A percentile compares a stretch with the other conserved stretches of the same genome.
Evolutionary conservation across 2,888 invertebrate genomes (phyloP).

Genomic region (Trichopoda pennipes): DNA sequence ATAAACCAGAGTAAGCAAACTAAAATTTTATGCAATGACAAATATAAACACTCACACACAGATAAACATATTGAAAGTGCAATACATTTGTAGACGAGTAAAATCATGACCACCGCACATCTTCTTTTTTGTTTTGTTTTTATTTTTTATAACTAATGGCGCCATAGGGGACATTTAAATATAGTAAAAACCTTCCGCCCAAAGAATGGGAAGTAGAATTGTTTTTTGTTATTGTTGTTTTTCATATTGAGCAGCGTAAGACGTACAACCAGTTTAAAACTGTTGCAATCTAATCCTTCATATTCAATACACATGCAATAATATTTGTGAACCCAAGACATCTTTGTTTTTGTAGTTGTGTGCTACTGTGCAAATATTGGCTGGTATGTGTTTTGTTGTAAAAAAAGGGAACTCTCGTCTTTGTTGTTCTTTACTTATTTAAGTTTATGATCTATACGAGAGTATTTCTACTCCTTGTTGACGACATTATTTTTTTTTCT

Average conservation of each 20-base stretch:
- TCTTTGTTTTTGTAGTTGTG: not conserved
- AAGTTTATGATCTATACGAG: conserved; percentile 46
- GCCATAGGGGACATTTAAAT: conserved; percentile 53
- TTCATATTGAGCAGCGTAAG: conserved; percentile 11
- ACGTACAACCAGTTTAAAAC: conserved; percentile 18
- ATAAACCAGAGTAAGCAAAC: conserved; percentile 57
- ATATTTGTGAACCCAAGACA: not conserved
- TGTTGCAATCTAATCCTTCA: conserved; percentile 40
- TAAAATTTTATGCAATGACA: conserved; percentile 31
- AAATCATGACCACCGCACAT: conserved; percentile 53
- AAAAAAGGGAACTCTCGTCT: conserved; percentile 30
- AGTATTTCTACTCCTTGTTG: conserved; percentile 10
- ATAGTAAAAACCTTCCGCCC: not conserved
- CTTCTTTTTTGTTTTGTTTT: conserved; percentile 17
- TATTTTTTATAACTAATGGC: conserved; percentile 61
- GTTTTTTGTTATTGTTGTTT: conserved; percentile 5
- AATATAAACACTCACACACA: not conserved
- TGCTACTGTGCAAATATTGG: not conserved
- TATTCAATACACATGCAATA: conserved; percentile 18
- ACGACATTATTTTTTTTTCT: conserved; percentile 13
- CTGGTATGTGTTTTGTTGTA: conserved; percentile 12
- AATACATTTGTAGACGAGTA: conserved; percentile 46
- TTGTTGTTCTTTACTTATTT: conserved; percentile 49
- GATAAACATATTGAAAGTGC: conserved; percentile 22
- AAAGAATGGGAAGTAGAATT: conserved; percentile 16